These are phyloP conservation scores for Porites lutea DNA, from an alignment of 64 coral and sea anemone species.

Conservation along the genomic window DNA sequence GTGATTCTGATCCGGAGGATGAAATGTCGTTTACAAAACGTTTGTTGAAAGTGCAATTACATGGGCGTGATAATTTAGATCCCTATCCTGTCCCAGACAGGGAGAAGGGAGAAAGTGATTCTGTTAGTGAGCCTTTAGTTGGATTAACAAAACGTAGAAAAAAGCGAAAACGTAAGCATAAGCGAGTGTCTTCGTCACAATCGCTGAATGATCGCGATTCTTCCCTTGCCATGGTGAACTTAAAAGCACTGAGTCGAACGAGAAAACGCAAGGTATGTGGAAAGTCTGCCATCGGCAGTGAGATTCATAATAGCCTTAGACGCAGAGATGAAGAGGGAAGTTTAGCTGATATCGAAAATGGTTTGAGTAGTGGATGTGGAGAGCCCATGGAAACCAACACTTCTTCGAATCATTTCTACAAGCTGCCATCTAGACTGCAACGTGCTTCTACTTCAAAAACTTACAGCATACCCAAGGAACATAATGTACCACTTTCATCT, in stretches of 20 bases:
- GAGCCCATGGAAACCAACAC: slow-evolving; percentile 1
- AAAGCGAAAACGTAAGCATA: slow-evolving; percentile 82
- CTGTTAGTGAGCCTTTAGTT: slow-evolving; percentile 63
- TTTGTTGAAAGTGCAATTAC: slow-evolving; percentile 43
- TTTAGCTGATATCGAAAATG: slow-evolving; percentile 51
- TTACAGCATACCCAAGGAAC: background rate
- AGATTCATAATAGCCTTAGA: slow-evolving; percentile 32
- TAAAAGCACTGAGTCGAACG: slow-evolving; percentile 33
- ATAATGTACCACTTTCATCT: background rate
- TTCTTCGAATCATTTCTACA: slow-evolving; percentile 32
- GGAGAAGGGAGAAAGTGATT: slow-evolving; percentile 79
- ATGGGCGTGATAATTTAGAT: slow-evolving; percentile 49
- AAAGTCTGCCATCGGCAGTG: slow-evolving; percentile 48
- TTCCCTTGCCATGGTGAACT: background rate
- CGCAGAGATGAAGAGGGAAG: slow-evolving; percentile 58
- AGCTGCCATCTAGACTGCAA: background rate
- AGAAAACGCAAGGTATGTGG: slow-evolving; percentile 45
- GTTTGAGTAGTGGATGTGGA: slow-evolving; percentile 37
- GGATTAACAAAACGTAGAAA: slow-evolving; percentile 70
- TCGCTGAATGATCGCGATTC: slow-evolving; percentile 39
- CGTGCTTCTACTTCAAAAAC: too few species aligned
- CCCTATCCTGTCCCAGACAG: slow-evolving; percentile 81
- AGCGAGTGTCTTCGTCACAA: slow-evolving; percentile 3
- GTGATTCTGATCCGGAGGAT: slow-evolving; percentile 84
- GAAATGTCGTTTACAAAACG: slow-evolving; percentile 61